These are phyloP conservation scores for Operophtera brumata DNA, from an alignment of 2,888 invertebrate species.

Conservation along the genomic window DNA sequence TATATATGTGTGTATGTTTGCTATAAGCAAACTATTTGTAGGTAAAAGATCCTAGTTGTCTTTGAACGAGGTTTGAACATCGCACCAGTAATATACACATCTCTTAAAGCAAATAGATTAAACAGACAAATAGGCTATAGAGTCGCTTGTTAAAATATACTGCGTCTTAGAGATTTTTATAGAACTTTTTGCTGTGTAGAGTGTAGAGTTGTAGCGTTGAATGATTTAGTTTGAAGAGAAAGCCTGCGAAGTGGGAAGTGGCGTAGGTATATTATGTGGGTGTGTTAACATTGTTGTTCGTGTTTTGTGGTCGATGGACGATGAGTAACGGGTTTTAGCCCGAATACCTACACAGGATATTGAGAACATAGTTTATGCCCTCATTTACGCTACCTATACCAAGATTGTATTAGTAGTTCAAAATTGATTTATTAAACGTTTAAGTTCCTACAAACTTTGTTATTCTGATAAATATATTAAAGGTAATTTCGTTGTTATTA, in stretches of 20 bases:
- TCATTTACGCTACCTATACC: not conserved
- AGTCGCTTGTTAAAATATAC: too few species aligned
- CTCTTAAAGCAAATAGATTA: too few species aligned
- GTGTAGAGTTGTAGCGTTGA: not conserved
- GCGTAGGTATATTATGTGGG: constrained; percentile 13
- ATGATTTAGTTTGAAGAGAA: constrained; percentile 9
- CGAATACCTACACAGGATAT: constrained; percentile 35
- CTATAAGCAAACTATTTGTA: too few species aligned
- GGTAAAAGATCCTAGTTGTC: too few species aligned
- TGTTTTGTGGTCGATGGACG: constrained; percentile 15
- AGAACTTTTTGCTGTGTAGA: not conserved
- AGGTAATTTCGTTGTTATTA: not conserved
- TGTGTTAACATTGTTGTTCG: constrained; percentile 5
- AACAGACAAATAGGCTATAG: too few species aligned
- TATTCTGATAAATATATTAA: not conserved
- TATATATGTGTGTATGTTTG: too few species aligned
- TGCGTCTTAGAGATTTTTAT: too few species aligned
- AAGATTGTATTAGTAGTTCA: not conserved
- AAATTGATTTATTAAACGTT: not conserved
- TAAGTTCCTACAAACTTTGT: not conserved
- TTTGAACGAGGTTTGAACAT: too few species aligned
- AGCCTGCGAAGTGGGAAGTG: constrained; percentile 8
- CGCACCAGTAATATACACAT: too few species aligned
- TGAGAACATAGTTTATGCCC: not conserved
- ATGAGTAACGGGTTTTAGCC: constrained; percentile 59